Evolutionary conservation across 37 sponge, comb jelly and placozoan species (phyloP), one percentile per base, ranked within the genome.

Genomic region (Halisarca cf. caerulea): DNA sequence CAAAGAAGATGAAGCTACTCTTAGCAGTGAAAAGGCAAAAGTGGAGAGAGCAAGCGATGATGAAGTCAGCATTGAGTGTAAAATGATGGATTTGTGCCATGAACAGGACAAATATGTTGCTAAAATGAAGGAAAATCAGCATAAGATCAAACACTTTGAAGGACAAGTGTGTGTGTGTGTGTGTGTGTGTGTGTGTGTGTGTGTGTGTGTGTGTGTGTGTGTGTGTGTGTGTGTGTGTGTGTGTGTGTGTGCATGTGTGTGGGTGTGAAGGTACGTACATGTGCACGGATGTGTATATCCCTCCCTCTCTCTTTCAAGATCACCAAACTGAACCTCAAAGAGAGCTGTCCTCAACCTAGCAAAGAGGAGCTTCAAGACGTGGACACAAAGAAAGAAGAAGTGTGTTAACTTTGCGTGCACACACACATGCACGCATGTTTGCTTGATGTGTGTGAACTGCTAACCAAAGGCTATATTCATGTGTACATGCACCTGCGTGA

Each of bases 141-240:
- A 91, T 32, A 97, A 95, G 57, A 93, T 97, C 62, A 88, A 89
- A 30, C 90, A 93, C 80, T 97, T 89, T 79, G 44, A 92, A 62
- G 85, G 84, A 36, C 91, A 97, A 85, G 97, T 97, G 35, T 28
- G 86, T 44, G 33, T 60, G 20, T 68, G 30, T 15, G 25, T 62
- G 43, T 64, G 17, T 57, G 34, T 33, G 61, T 37, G 36, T 37
- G 14, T 57, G 17, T 27, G 21, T 66, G 32, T 62, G 11, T n/a
- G 39, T 39, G 25, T 40, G 51, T 47, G 51, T 47, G 51, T 47
- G 51, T 47, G 51, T 47, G 51, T 47, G 51, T 47, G 51, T 47
- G 51, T 47, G 51, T 47, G 51, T 47, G 51, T 47, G 51, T 47
- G 51, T 47, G 11, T 47, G 51, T 47, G 51, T 47, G 51, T 47